Conservation (phyloP, 2,797 vertebrate genomes). For the Etheostoma perlongum region DNA sequence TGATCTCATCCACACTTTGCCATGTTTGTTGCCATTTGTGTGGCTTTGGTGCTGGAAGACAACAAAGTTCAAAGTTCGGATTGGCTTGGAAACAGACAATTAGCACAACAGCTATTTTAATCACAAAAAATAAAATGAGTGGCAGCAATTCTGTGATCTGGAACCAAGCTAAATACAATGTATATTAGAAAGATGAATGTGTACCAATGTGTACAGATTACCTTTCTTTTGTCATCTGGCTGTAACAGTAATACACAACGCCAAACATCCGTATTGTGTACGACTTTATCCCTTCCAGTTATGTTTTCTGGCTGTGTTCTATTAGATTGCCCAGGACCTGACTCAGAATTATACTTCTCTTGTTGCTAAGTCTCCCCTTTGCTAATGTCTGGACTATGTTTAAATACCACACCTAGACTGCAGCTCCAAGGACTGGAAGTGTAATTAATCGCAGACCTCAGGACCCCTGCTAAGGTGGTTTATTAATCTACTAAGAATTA, state of each 20-base stretch:
- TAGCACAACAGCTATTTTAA: not conserved
- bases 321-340: constrained; percentile 57
- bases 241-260: constrained; percentile 27
- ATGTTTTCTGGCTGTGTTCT: constrained; percentile 45
- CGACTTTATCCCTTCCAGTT: constrained; percentile 36
- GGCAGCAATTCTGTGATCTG: not conserved
- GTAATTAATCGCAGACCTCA: constrained; percentile 1
- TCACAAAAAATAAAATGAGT: not conserved
- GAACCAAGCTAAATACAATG: not conserved
- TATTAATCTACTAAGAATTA: constrained; percentile 19
- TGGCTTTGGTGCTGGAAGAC: not conserved
- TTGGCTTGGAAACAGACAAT: not conserved
- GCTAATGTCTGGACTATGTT: constrained; percentile 37
- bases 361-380: constrained; percentile 44
- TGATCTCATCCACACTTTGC: not conserved
- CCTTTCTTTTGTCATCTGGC: not conserved
- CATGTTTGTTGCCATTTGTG: not conserved
- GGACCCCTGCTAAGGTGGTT: constrained; percentile 5
- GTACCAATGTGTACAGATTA: constrained; percentile 7
- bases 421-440: constrained; percentile 26
- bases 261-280: constrained; percentile 39
- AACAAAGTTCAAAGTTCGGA: not conserved
- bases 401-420: constrained; percentile 42
- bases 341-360: constrained; percentile 60
- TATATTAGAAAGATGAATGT: constrained; percentile 10